Conservation (phyloP, 2,888 invertebrate genomes). For the Dione juno region DNA sequence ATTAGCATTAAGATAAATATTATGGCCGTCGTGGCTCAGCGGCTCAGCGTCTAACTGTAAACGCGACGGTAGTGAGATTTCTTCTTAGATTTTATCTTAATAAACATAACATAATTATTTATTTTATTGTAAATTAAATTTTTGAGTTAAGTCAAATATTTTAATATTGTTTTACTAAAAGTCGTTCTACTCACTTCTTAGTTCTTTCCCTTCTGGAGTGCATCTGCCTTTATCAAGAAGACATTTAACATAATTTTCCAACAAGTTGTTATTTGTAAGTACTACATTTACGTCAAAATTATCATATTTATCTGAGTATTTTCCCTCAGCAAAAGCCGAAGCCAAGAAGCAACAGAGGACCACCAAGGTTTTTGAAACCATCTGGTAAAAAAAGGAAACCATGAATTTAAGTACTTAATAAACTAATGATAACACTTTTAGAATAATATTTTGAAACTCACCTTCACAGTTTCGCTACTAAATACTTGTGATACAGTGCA, state of each 20-base stretch:
- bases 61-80: too few species aligned
- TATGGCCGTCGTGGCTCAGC: too few species aligned
- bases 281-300: conserved; percentile 88
- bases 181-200: conserved; percentile 82
- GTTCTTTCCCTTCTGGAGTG: conserved; percentile 87
- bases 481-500: conserved; percentile 14
- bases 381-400: background rate
- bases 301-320: conserved; percentile 87
- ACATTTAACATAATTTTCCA: conserved; percentile 88
- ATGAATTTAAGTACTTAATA: background rate
- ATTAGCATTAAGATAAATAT: background rate
- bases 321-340: conserved; percentile 2
- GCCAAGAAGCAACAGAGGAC: conserved; percentile 3
- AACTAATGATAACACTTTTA: background rate
- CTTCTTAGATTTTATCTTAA: too few species aligned
- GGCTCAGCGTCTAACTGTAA: too few species aligned
- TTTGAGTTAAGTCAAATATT: too few species aligned
- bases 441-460: background rate
- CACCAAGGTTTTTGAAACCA: background rate
- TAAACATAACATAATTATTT: too few species aligned
- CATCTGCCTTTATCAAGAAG: conserved; percentile 86
- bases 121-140: too few species aligned
- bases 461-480: conserved; percentile 2
- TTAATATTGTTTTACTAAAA: too few species aligned
- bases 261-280: conserved; percentile 85